phyloP scores from a whole-genome alignment of 1,140 invertebrate species.

The Tetramorium simillimum region DNA sequence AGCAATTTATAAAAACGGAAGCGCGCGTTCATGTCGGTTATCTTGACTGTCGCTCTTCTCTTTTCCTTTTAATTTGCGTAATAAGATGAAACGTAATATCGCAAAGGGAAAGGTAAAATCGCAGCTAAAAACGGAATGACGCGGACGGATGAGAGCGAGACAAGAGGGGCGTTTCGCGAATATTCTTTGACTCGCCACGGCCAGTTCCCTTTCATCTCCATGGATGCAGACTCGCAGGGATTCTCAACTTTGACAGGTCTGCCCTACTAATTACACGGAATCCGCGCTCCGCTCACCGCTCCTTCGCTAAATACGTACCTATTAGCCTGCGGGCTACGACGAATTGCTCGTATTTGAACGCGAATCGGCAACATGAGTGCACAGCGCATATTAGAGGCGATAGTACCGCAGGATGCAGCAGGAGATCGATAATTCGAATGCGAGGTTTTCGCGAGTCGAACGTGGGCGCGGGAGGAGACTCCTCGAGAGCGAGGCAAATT shows the following conservation, averaged over 20 bases:
- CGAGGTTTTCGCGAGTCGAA: neutral
- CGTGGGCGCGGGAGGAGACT: neutral
- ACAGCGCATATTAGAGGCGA: neutral
- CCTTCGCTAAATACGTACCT: slow-evolving; percentile 39
- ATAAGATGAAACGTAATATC: slow-evolving; percentile 8
- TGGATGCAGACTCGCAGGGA: slow-evolving; percentile 55
- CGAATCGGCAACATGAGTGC: neutral
- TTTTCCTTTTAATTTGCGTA: neutral
- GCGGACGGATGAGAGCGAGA: slow-evolving; percentile 47
- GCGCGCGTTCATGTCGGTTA: too few species aligned
- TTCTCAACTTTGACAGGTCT: slow-evolving; percentile 64
- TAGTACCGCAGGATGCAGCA: neutral
- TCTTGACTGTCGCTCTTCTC: neutral
- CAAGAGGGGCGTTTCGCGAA: slow-evolving; percentile 40
- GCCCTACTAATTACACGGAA: slow-evolving; percentile 58
- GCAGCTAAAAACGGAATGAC: slow-evolving; percentile 13
- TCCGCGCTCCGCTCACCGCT: neutral
- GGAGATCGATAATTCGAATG: slow-evolving; percentile 11
- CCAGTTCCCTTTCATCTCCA: slow-evolving; percentile 66
- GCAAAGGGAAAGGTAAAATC: neutral
- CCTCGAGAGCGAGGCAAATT: neutral
- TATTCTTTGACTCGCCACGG: slow-evolving; percentile 36
- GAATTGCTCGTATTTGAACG: slow-evolving; percentile 34
- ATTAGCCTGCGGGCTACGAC: slow-evolving; percentile 18
- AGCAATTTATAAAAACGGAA: neutral